phyloP scores from a whole-genome alignment of 2,113 vertebrate genomes.

The Fregetta grallaria region DNA sequence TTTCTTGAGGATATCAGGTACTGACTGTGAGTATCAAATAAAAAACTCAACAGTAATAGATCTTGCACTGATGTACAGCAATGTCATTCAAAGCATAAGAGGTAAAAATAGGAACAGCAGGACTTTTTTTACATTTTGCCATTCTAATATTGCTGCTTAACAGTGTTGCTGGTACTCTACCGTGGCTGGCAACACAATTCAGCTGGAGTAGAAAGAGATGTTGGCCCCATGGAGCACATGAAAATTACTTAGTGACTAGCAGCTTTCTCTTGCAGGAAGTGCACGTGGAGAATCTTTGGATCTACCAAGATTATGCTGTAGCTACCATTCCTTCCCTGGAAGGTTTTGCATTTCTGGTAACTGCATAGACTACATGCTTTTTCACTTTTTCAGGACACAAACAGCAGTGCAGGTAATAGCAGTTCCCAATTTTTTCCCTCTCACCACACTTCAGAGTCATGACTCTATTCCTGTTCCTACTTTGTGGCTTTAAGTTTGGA shows the following conservation, averaged over 20 bases:
- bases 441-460: not conserved
- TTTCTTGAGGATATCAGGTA: not conserved
- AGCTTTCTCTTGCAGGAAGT: not conserved
- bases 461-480: not conserved
- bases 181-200: not conserved
- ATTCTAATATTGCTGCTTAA: not conserved
- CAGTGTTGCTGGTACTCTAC: not conserved
- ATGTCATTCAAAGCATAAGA: accelerated
- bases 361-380: not conserved
- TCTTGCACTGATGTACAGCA: not conserved
- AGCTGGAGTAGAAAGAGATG: not conserved
- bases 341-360: not conserved
- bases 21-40: not conserved
- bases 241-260: not conserved
- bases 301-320: not conserved
- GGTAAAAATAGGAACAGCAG: accelerated
- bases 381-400: not conserved
- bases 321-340: not conserved
- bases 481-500: not conserved
- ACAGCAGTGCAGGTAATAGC: accelerated
- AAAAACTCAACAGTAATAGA: not conserved
- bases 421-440: not conserved
- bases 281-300: accelerated
- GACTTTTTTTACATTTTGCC: not conserved
- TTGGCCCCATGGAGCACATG: accelerated